Evolutionary conservation across 1,140 invertebrate genomes (phyloP).

Genomic region (Drosophila busckii): DNA sequence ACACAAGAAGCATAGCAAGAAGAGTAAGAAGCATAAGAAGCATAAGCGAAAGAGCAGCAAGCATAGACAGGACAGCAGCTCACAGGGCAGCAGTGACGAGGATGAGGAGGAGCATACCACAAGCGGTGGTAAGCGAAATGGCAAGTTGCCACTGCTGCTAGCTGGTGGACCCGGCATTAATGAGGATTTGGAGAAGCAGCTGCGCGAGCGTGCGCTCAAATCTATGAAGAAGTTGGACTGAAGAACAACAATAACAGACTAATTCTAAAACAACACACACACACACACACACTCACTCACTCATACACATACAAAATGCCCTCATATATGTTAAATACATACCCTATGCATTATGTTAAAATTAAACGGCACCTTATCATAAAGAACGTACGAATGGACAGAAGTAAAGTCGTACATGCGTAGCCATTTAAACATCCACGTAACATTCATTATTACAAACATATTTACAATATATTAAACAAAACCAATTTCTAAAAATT

Average conservation of each 20-base stretch:
- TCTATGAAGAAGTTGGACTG: conserved; percentile 81
- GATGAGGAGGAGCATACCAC: conserved; percentile 65
- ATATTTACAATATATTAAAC: conserved; percentile 55
- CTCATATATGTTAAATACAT: no score
- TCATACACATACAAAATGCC: conserved; percentile 10
- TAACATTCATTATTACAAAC: conserved; percentile 55
- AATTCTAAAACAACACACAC: conserved; percentile 1
- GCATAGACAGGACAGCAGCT: conserved; percentile 80
- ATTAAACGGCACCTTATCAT: background rate
- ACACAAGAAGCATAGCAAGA: conserved; percentile 85
- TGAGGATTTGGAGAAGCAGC: conserved; percentile 91
- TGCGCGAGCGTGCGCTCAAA: conserved; percentile 90
- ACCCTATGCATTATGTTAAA: no score
- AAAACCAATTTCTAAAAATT: conserved; percentile 59
- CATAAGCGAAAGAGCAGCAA: conserved; percentile 81
- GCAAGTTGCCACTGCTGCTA: conserved; percentile 80
- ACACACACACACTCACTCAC: conserved; percentile 19
- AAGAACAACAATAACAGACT: conserved; percentile 26
- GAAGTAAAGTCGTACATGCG: conserved; percentile 39
- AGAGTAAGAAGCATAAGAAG: conserved; percentile 84
- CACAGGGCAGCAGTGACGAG: conserved; percentile 81
- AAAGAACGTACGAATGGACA: conserved; percentile 6
- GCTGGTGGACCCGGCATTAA: conserved; percentile 82
- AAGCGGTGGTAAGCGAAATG: conserved; percentile 38
- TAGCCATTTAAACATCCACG: conserved; percentile 56